Base-by-base conservation (phyloP, 2,888 invertebrate genomes). In the Ophion obscuratus region DNA sequence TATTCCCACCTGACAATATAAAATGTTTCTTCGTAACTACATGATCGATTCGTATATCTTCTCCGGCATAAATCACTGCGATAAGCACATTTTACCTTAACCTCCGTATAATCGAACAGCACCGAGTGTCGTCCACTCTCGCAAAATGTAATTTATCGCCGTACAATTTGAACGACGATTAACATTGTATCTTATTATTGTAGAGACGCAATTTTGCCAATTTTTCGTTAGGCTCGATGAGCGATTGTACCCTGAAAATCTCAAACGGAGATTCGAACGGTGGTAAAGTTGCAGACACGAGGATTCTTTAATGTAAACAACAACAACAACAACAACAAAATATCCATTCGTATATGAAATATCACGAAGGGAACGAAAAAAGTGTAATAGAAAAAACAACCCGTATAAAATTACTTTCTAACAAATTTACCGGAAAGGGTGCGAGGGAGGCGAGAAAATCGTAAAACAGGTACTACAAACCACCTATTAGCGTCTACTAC, bases 201-300 rank as follows among this genome's bases (percentile, higher is more conserved):
- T 40, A 40, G 6, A 40, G 9, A 40, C 40, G 40, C 79, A 77
- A 86, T 86, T 81, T 47, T 61, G 67, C 71, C 80, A 81, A 40
- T 70, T 57, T 68, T 71, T 40, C 24, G 61, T 68, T 44, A 71
- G 71, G 24, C 53, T 83, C 10, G 64, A 61, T n/a, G 77, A 74
- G 83, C 81, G 62, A 78, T 20, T 81, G 74, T 86, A 86, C 83
- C 86, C 81, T 81, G 86, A 53, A 86, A 81, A 81, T 62, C 83
- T 81, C 83, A 68, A 47, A 64, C 62, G 20, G 67, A 80, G 78
- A 81, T 81, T 66, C 74, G 70, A n/a, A 59, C 61, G 47, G 75
- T 74, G 47, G 68, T 71, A 80, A 66, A 64, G 24, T 75, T 27
- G 27, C 47, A n/a, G 44, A 20, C 40, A 44, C n/a, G 4, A 73